phyloP scores from a whole-genome alignment of 2,113 vertebrate species.

The Tinamus guttatus region DNA sequence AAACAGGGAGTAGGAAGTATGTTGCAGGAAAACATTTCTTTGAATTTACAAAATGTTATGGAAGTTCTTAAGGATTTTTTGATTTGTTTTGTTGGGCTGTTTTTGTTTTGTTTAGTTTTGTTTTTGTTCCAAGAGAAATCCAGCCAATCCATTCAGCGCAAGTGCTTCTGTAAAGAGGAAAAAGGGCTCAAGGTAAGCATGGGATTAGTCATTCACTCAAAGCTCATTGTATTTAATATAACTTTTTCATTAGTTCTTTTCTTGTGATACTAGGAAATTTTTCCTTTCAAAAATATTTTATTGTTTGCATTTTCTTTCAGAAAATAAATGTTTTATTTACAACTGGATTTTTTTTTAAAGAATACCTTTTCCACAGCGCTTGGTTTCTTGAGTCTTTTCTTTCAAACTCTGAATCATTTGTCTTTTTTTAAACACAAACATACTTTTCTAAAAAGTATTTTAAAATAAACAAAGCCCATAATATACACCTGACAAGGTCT shows the following conservation, averaged over 20 bases:
- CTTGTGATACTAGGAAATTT: background rate
- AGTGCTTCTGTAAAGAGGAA: background rate
- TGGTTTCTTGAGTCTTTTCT: background rate
- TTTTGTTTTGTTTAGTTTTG: background rate
- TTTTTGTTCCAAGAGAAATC: background rate
- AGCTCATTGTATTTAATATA: background rate
- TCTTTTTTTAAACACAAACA: background rate
- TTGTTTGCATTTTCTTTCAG: background rate
- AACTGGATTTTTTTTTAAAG: background rate
- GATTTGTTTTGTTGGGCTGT: background rate
- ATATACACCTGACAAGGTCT: background rate
- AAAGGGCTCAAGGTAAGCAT: background rate
- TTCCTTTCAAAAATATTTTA: background rate
- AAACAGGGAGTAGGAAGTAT: background rate
- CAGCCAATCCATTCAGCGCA: background rate
- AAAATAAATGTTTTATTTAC: background rate
- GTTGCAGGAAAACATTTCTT: background rate
- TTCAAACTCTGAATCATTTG: background rate
- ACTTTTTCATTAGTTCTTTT: background rate
- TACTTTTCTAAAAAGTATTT: background rate
- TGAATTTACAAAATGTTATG: background rate
- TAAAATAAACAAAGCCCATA: background rate
- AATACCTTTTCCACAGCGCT: background rate
- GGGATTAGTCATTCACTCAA: background rate
- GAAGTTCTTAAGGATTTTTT: background rate